phyloP scores from a whole-genome alignment of 2,797 vertebrate species.

The Fratercula arctica region DNA sequence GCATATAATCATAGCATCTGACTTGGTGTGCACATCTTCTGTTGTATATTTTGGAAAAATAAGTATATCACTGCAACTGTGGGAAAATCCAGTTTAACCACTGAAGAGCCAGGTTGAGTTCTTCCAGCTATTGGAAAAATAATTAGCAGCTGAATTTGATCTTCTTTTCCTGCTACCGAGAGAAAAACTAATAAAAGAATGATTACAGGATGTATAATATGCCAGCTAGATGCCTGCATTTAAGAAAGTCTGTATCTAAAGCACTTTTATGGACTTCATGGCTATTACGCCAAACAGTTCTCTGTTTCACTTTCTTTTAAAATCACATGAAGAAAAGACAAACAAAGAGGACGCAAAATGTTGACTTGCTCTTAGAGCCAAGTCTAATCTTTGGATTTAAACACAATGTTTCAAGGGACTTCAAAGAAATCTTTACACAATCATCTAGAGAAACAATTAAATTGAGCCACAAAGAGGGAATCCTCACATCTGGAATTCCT shows the following conservation, averaged over 20 bases:
- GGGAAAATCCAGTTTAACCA: background rate
- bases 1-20: background rate
- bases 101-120: background rate
- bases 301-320: background rate
- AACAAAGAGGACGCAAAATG: background rate
- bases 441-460: background rate
- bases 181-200: background rate
- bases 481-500: background rate
- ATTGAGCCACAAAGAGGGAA: background rate
- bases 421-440: background rate
- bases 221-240: background rate
- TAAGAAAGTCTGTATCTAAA: background rate
- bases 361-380: background rate
- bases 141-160: background rate
- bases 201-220: background rate
- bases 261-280: background rate
- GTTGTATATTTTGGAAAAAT: background rate
- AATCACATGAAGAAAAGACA: background rate
- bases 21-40: background rate
- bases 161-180: background rate
- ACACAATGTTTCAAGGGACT: background rate
- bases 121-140: background rate
- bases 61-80: background rate
- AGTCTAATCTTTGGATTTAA: constrained; percentile 11
- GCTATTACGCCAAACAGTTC: background rate